phyloP scores from a whole-genome alignment of 2,888 invertebrate genomes.

The Stegana nigrithorax region DNA sequence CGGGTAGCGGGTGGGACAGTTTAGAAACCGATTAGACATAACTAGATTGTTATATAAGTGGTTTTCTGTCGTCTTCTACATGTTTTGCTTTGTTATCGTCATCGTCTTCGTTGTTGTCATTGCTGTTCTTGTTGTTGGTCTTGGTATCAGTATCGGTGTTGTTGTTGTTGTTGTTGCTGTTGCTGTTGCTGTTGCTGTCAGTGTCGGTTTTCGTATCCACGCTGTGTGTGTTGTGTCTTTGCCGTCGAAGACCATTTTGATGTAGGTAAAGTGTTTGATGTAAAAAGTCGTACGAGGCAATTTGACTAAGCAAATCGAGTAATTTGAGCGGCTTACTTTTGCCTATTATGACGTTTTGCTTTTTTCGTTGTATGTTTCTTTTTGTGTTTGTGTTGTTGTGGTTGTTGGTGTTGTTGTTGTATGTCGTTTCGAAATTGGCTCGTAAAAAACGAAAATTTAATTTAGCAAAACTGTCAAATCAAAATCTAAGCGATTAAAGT shows the following conservation, averaged over 20 bases:
- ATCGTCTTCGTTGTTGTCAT: too few species aligned
- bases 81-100: too few species aligned
- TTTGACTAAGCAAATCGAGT: conserved; percentile 32
- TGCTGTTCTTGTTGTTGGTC: neutral
- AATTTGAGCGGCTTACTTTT: conserved; percentile 10
- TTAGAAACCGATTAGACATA: conserved; percentile 48
- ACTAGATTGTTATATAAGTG: conserved; percentile 48
- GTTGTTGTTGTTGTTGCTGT: too few species aligned
- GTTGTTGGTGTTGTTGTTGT: neutral
- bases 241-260: conserved; percentile 52
- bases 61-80: conserved; percentile 33
- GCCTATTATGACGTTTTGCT: neutral
- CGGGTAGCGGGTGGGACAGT: too few species aligned
- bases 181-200: too few species aligned
- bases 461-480: conserved; percentile 61
- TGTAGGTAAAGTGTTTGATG: conserved; percentile 49
- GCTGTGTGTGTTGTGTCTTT: too few species aligned
- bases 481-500: conserved; percentile 37
- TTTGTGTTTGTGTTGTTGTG: neutral
- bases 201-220: too few species aligned
- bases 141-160: too few species aligned
- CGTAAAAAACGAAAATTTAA: conserved; percentile 45
- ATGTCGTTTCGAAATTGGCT: conserved; percentile 1
- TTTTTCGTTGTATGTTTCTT: conserved; percentile 20
- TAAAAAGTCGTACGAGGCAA: conserved; percentile 51